Evolutionary conservation across 1,140 invertebrate species (phyloP).

Genomic region (Caenorhabditis remanei): DNA sequence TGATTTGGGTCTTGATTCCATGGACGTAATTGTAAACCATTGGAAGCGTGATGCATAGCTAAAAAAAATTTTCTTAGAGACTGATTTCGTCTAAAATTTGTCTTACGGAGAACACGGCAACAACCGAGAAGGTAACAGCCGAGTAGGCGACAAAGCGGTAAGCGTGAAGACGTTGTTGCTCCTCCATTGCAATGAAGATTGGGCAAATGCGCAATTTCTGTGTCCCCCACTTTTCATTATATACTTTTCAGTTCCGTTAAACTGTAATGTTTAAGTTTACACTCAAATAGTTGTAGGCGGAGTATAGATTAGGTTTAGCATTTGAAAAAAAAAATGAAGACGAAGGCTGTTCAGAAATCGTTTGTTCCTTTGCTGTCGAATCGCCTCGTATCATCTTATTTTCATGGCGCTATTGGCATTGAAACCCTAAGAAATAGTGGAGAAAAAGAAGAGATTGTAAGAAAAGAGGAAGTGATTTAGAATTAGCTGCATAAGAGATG

Average conservation of each 20-base stretch:
- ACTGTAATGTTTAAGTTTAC: conserved; percentile 22
- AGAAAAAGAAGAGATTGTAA: background rate
- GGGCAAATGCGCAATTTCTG: conserved; percentile 3
- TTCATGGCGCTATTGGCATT: conserved; percentile 22
- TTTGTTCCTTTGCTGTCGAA: conserved; percentile 27
- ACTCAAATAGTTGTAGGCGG: background rate
- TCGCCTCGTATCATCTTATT: conserved; percentile 7
- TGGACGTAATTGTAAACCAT: conserved; percentile 60
- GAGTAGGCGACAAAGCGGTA: conserved; percentile 58
- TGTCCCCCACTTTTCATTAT: background rate
- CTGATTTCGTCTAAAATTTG: too few species aligned
- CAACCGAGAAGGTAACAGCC: conserved; percentile 47
- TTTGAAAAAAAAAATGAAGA: background rate
- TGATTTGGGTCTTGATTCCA: conserved; percentile 52
- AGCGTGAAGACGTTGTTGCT: conserved; percentile 44
- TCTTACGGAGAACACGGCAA: conserved; percentile 36
- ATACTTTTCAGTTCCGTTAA: conserved; percentile 13
- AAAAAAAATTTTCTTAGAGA: background rate
- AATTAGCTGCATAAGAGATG: background rate
- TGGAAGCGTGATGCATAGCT: conserved; percentile 51
- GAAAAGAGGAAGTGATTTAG: conserved; percentile 17
- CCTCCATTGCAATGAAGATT: conserved; percentile 19
- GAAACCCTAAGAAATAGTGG: background rate
- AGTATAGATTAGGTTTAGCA: conserved; percentile 12
- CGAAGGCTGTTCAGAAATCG: conserved; percentile 3